Evolutionary conservation across 1,140 invertebrate species (phyloP), one percentile per base, ranked within the genome.

Genomic region (Eumeta japonica): DNA sequence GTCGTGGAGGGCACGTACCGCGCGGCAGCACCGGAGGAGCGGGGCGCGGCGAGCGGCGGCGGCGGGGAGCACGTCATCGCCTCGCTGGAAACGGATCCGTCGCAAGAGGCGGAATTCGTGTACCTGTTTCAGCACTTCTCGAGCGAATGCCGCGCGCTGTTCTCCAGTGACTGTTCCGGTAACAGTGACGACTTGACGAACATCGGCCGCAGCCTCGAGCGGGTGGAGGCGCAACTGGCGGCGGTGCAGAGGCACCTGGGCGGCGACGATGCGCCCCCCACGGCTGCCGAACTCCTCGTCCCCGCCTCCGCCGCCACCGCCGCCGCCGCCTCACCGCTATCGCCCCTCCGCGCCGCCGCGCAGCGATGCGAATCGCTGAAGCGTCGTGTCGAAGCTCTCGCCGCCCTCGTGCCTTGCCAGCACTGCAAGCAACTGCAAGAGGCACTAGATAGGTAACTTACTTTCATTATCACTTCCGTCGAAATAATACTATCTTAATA

Each of bases 91-190:
- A 65, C 55, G 34, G 72, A 80, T 55, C 58, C 72, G 40, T 48
- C 68, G 11, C 67, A 72, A 39, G 80, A 78, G 53, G 75, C 80
- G 37, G 81, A 83, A 65, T 82, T 82, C 53, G 73, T 77, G 41
- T 82, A 79, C 58, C 66, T 83, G 16, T 83, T 80, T 61, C 79
- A 79, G 36, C 80, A 81, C 45, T 80, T 82, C 55, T 75, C 71
- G 31, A 76, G 74, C 40, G 79, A 83, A 52, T 81, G 77, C 55
- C 79, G 50, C 56, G 76, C 50, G 68, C 78, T 55, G 61, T 76
- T 56, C 68, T 81, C 52, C 71, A 66, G 51, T 73, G 71, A 58
- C 58, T 81, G 45, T 73, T 70, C 52, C 45, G 75, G 80, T 49
- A 73, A 75, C 53, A 75, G 79, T 57, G 75, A 76, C 51, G 68